Base-by-base conservation (phyloP, 2,888 invertebrate genomes). In the Rhagium mordax region DNA sequence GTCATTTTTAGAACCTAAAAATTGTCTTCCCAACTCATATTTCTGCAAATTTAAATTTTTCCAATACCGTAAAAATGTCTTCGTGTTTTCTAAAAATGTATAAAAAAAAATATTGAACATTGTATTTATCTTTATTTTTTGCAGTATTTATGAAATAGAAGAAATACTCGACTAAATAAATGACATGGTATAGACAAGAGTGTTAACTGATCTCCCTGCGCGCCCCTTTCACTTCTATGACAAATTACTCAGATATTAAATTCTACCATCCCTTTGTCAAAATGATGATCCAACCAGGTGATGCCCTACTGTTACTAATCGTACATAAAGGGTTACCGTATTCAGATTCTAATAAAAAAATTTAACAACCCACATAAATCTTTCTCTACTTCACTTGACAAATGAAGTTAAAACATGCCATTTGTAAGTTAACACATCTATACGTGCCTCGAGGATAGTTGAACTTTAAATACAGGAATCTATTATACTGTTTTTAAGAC, bases 191-290 rank as follows among this genome's bases (percentile, higher is more conserved):
- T n/a, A 16, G 64, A 70, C 70, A 70, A 70, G 55, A 62, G 70
- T 47, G 70, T 70, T 70, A 70, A 70, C 62, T 70, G 64, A 18
- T 55, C 61, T 18, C 57, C n/a, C 27, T 47, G 41, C 33, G 67
- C 18, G 55, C 24, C 67, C 67, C 67, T 67, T 47, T 21, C n/a
- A 13, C 57, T 3, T 67, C 73, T 75, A 77, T 82, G 81, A 81
- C 80, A 81, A 82, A 83, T 83, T 76, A 76, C 77, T 62, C 65
- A 79, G 80, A 80, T 82, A 83, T 81, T 79, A 81, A 80, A 80
- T 71, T 71, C 64, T 79, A 75, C 72, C 77, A 75, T 79, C 81
- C 78, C 78, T 77, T 77, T 81, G 77, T 77, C 48, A 66, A 75
- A 75, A 73, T 79, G 76, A 80, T 81, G 77, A 75, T 73, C 69